phyloP scores from a whole-genome alignment of 64 coral and sea anemone species.

The Montipora capricornis region DNA sequence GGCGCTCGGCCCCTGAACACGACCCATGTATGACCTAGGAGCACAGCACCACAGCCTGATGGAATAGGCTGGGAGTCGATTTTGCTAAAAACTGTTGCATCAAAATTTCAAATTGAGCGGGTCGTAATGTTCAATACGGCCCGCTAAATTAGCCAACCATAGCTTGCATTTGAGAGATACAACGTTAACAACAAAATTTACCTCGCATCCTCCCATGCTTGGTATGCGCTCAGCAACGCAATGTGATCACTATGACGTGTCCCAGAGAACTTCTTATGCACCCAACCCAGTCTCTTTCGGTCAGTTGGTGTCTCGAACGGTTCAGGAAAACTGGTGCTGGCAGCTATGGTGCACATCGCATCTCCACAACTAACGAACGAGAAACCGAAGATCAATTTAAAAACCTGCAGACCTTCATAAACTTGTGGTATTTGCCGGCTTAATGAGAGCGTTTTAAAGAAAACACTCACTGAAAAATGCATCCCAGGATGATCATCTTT shows the following conservation, averaged over 20 bases:
- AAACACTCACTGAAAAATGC: conserved; percentile 88
- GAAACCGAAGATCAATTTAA: not conserved
- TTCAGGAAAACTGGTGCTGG: conserved; percentile 98
- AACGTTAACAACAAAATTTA: not conserved
- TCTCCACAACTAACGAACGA: conserved; percentile 82
- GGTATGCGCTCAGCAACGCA: conserved; percentile 93
- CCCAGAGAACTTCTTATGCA: conserved; percentile 97
- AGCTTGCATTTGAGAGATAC: not conserved
- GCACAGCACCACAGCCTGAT: too few relatives aligned
- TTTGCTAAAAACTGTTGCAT: too few relatives aligned
- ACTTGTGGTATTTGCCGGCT: too few relatives aligned
- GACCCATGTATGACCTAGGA: too few relatives aligned
- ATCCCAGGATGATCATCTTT: conserved; percentile 97
- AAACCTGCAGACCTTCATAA: too few relatives aligned
- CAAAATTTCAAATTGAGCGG: too few relatives aligned
- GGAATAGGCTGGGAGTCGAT: too few relatives aligned
- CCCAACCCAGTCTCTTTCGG: conserved; percentile 97
- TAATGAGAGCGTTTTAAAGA: not conserved
- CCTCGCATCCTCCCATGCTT: conserved; percentile 99
- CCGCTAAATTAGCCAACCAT: too few relatives aligned
- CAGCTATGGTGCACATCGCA: conserved; percentile 92
- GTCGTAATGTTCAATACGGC: too few relatives aligned
- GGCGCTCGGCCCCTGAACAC: too few relatives aligned
- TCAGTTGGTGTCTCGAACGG: conserved; percentile 98
- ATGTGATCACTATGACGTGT: conserved; percentile 97